Evolutionary conservation across 2,797 vertebrate genomes (phyloP).

Genomic region (Sardinella longiceps): DNA sequence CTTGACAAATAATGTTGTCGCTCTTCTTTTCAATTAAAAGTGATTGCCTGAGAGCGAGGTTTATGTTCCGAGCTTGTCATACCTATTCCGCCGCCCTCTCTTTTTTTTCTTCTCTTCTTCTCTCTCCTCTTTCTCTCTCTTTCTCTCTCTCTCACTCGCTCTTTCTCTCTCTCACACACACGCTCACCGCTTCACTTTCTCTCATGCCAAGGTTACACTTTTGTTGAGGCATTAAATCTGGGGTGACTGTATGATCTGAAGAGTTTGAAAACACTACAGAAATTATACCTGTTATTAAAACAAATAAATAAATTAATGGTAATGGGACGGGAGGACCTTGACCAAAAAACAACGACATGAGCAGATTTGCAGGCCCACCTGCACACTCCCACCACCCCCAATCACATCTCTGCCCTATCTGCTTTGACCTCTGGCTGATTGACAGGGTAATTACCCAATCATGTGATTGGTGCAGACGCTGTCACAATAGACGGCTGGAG

Average conservation of each 20-base stretch:
- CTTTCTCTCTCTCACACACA: neutral
- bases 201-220: slow-evolving; percentile 48
- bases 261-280: slow-evolving; percentile 64
- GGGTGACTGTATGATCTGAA: slow-evolving; percentile 63
- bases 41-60: slow-evolving; percentile 78
- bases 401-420: slow-evolving; percentile 65
- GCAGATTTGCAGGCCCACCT: slow-evolving; percentile 52
- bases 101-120: neutral
- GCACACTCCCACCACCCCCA: slow-evolving; percentile 33
- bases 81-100: slow-evolving; percentile 50
- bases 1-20: slow-evolving; percentile 86
- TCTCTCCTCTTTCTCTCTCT: slow-evolving; percentile 25
- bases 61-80: slow-evolving; percentile 70
- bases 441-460: slow-evolving; percentile 84
- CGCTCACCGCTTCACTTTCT: slow-evolving; percentile 26
- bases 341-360: slow-evolving; percentile 36
- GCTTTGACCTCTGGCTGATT: slow-evolving; percentile 82
- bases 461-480: slow-evolving; percentile 76
- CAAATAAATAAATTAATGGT: neutral
- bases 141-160: neutral
- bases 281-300: slow-evolving; percentile 67
- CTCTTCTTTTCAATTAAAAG: slow-evolving; percentile 92
- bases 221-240: slow-evolving; percentile 53
- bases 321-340: neutral
- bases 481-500: slow-evolving; percentile 81